Evolutionary conservation across 2,888 invertebrate species (phyloP).

Genomic region (Ptilodon capucinus): DNA sequence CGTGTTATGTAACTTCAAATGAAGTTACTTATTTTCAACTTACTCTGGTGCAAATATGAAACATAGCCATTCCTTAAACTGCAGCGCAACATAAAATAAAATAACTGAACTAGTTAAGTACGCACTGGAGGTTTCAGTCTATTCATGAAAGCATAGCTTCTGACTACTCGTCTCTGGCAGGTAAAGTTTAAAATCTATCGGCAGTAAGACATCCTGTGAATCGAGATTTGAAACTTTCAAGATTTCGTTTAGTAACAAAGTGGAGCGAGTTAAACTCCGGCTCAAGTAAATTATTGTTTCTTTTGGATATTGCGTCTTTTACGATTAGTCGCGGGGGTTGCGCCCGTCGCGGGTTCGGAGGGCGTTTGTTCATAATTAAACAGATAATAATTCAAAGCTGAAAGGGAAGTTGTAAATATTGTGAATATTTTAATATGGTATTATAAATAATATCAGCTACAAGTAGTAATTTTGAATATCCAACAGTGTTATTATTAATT

Average conservation of each 20-base stretch:
- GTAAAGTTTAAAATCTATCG: neutral
- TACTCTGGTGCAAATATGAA: no score
- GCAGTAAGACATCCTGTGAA: neutral
- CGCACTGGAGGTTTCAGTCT: no score
- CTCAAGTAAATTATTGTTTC: constrained; percentile 1
- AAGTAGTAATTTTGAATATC: no score
- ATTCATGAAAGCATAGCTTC: neutral
- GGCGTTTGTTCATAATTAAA: neutral
- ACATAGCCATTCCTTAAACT: no score
- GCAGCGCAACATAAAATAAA: no score
- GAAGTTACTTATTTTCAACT: no score
- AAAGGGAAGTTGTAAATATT: neutral
- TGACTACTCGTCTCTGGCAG: neutral
- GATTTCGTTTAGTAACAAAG: neutral
- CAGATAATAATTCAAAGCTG: neutral
- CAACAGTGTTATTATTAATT: no score
- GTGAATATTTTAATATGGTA: neutral
- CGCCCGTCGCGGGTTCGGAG: neutral
- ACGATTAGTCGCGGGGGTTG: neutral
- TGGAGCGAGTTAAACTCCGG: neutral
- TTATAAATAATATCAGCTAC: neutral
- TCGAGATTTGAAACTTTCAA: neutral
- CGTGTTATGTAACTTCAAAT: no score
- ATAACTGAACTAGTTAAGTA: no score
- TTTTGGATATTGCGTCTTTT: neutral